A percentile compares a stretch with the other conserved stretches of the same genome.
phyloP scores from a whole-genome alignment of 2,888 invertebrate species.

The Escarpia spicata region DNA sequence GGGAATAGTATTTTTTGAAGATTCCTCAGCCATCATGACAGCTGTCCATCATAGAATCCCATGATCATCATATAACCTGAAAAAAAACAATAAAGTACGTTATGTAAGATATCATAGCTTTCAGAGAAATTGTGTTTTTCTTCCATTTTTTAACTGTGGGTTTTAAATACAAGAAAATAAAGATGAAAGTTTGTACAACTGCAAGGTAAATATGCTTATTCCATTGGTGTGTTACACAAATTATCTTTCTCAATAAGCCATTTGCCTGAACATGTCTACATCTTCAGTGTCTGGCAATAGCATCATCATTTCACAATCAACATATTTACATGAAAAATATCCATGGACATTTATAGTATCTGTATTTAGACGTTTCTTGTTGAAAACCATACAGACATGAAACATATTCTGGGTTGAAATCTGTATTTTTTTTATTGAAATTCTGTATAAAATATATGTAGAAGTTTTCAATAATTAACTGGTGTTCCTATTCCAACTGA shows the following conservation, averaged over 20 bases:
- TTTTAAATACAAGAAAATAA: neutral
- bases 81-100: neutral
- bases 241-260: neutral
- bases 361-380: too few relatives aligned
- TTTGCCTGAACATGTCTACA: neutral
- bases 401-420: too few relatives aligned
- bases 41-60: neutral
- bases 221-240: neutral
- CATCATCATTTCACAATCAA: neutral
- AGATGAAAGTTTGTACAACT: neutral
- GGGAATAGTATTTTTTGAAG: neutral
- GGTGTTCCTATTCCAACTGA: too few relatives aligned
- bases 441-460: too few relatives aligned
- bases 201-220: neutral
- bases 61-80: neutral
- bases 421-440: too few relatives aligned
- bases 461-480: too few relatives aligned
- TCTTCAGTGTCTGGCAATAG: neutral
- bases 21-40: neutral
- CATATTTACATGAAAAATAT: too few relatives aligned
- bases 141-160: neutral
- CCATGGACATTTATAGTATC: too few relatives aligned
- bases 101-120: neutral
- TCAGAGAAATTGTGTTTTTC: neutral
- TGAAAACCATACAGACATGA: too few relatives aligned